Evolutionary conservation across 2,113 vertebrate species (phyloP).

Genomic region (Narcine bancroftii): DNA sequence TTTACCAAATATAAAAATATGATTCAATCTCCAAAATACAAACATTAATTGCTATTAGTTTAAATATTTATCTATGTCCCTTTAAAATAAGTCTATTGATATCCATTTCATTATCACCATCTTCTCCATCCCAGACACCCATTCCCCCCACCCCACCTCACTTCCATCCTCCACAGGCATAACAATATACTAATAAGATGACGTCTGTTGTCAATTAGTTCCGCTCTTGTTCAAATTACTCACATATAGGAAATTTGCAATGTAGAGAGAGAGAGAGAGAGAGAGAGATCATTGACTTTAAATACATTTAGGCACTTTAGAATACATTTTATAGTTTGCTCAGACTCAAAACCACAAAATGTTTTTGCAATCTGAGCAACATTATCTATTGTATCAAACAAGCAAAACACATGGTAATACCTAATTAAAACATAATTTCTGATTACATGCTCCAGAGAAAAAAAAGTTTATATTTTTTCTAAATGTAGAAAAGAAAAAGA

Average conservation of each 20-base stretch:
- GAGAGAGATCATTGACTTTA: no score
- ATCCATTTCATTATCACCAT: no score
- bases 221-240: neutral
- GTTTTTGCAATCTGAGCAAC: neutral
- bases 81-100: constrained; percentile 7
- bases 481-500: neutral
- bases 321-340: neutral
- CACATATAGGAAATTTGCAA: neutral
- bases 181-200: neutral
- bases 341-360: neutral
- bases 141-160: no score
- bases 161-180: no score
- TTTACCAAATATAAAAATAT: neutral
- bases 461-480: neutral
- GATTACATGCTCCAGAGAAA: neutral
- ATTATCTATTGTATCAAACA: neutral
- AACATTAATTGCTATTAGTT: neutral
- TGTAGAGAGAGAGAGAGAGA: no score
- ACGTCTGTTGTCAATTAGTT: neutral
- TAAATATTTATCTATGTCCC: neutral
- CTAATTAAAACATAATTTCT: neutral
- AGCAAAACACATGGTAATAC: neutral
- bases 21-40: neutral
- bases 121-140: no score
- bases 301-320: no score